Conservation (phyloP, 2,888 invertebrate genomes). For the Vanessa cardui region DNA sequence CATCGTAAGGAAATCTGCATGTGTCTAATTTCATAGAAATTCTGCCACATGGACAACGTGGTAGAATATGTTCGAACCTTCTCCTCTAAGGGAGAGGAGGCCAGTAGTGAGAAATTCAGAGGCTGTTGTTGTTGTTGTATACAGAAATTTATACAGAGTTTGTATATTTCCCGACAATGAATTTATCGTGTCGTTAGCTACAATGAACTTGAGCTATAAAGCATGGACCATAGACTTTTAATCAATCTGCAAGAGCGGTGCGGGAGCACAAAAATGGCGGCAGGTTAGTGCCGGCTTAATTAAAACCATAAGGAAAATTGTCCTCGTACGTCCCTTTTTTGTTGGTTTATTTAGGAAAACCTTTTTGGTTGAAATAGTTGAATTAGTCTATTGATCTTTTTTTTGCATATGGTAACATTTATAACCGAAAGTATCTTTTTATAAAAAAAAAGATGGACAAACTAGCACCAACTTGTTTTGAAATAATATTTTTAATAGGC, state of each 20-base stretch:
- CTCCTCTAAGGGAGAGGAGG: no score
- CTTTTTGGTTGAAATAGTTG: slow-evolving; percentile 39
- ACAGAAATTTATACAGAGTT: no score
- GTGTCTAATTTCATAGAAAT: no score
- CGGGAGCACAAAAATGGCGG: slow-evolving; percentile 80
- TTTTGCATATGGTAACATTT: slow-evolving; percentile 13
- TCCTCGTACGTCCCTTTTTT: slow-evolving; percentile 63
- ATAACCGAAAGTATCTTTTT: neutral
- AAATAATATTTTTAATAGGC: no score
- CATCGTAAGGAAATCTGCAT: no score
- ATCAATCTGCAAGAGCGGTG: slow-evolving; percentile 81
- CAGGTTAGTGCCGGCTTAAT: slow-evolving; percentile 76
- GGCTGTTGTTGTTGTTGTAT: no score
- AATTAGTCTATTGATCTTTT: slow-evolving; percentile 27
- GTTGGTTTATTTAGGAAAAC: slow-evolving; percentile 48
- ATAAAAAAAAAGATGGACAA: neutral
- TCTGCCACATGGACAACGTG: no score
- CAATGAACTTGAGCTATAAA: slow-evolving; percentile 68
- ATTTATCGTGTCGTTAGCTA: slow-evolving; percentile 38
- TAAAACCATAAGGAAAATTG: slow-evolving; percentile 84
- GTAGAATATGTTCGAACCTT: no score
- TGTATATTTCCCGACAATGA: neutral
- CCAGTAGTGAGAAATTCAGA: no score
- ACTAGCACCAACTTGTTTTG: no score
- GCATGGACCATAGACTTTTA: slow-evolving; percentile 83